Percentiles rank a stretch among this genome's conserved stretches.
Conservation (phyloP, 2,113 vertebrate species). For the Pristiophorus japonicus region DNA sequence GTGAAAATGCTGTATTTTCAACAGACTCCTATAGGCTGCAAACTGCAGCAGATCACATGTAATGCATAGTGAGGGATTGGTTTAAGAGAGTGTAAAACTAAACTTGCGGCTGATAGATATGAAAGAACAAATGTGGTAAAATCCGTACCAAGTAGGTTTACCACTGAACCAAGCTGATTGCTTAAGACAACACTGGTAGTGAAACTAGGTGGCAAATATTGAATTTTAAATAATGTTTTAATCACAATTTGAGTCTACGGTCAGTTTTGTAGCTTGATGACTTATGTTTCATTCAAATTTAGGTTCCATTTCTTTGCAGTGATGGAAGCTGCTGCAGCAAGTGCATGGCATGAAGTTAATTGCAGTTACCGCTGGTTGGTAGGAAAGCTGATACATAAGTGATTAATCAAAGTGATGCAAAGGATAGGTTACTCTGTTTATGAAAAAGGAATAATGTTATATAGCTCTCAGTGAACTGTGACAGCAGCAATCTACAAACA, state of each 20-base stretch:
- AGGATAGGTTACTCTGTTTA: conserved; percentile 18
- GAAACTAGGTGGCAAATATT: background rate
- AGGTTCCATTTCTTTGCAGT: background rate
- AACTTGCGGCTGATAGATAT: background rate
- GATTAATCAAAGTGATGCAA: too few relatives aligned
- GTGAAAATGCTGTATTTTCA: conserved; percentile 21
- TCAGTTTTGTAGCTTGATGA: background rate
- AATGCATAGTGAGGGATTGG: background rate
- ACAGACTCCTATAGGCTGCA: background rate
- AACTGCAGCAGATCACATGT: background rate
- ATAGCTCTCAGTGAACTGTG: conserved; percentile 14
- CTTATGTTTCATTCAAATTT: conserved; percentile 14
- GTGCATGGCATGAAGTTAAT: background rate
- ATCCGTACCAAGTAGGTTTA: background rate
- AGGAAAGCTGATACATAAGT: conserved; percentile 7
- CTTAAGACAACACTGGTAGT: background rate
- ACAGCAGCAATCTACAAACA: background rate
- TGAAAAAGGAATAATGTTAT: conserved; percentile 4
- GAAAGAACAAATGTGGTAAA: conserved; percentile 3
- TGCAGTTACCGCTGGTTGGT: background rate
- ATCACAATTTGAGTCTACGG: background rate
- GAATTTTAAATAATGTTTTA: background rate
- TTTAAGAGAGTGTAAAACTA: background rate
- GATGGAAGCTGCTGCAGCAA: background rate
- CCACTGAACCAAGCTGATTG: background rate